Percentiles rank a stretch among this genome's conserved stretches.
Evolutionary conservation across 2,888 invertebrate species (phyloP).

Genomic region (Opisthograptis luteolata): DNA sequence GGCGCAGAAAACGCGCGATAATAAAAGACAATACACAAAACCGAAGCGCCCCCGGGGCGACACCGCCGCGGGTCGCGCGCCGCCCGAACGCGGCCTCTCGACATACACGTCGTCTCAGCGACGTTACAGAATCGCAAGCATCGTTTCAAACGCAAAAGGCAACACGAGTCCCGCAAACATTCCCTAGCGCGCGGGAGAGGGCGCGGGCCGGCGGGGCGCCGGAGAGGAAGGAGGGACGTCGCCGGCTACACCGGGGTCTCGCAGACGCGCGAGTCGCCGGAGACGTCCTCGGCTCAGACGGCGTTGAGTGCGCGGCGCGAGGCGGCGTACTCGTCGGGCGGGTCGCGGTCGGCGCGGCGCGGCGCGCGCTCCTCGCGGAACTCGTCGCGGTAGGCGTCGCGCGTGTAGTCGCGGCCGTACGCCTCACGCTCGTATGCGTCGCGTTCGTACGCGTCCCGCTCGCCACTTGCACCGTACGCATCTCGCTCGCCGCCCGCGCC

Average conservation of each 20-base stretch:
- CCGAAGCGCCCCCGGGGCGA: constrained; percentile 31
- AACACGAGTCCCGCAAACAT: constrained; percentile 31
- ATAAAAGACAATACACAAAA: constrained; percentile 38
- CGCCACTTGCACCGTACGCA: constrained; percentile 50
- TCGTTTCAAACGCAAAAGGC: constrained; percentile 18
- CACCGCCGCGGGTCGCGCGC: constrained; percentile 22
- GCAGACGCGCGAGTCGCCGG: constrained; percentile 30
- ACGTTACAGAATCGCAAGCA: constrained; percentile 16
- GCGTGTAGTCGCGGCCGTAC: constrained; percentile 61
- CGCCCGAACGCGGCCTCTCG: constrained; percentile 21
- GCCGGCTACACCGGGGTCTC: constrained; percentile 32
- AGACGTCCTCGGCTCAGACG: constrained; percentile 77
- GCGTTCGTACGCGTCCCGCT: constrained; percentile 53
- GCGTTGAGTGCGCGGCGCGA: constrained; percentile 89
- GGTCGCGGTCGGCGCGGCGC: constrained; percentile 67
- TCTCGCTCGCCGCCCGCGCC: constrained; percentile 42
- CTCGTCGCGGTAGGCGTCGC: constrained; percentile 67
- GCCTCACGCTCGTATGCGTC: constrained; percentile 54
- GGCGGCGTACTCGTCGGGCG: constrained; percentile 84
- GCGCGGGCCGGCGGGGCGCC: constrained; percentile 20
- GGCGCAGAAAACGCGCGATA: constrained; percentile 42
- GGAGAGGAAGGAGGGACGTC: constrained; percentile 20
- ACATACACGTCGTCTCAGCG: constrained; percentile 16
- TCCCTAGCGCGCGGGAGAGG: constrained; percentile 20
- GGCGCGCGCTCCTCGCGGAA: constrained; percentile 73